Evolutionary conservation across 2,888 invertebrate species (phyloP).

Genomic region (Caenorhabditis angaria): DNA sequence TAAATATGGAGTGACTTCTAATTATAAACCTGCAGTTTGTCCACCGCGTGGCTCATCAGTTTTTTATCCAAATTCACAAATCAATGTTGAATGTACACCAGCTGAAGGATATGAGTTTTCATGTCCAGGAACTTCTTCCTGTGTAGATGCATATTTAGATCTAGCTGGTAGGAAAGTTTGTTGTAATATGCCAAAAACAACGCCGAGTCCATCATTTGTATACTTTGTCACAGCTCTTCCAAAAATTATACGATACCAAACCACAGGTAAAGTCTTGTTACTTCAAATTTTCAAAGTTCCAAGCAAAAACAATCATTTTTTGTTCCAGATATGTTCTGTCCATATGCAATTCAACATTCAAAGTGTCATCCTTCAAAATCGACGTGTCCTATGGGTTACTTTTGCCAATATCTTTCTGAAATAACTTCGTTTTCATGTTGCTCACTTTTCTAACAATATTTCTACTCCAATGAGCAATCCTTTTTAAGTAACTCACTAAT

Average conservation of each 20-base stretch:
- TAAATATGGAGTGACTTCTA: slow-evolving; percentile 38
- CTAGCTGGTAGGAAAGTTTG: slow-evolving; percentile 43
- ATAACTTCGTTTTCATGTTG: slow-evolving; percentile 37
- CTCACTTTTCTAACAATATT: slow-evolving; percentile 25
- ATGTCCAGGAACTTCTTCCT: slow-evolving; percentile 43
- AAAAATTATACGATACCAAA: slow-evolving; percentile 29
- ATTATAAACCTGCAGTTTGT: slow-evolving; percentile 42
- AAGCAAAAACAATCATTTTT: background rate
- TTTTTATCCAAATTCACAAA: slow-evolving; percentile 50
- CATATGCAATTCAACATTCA: slow-evolving; percentile 28
- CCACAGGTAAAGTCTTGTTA: slow-evolving; percentile 15
- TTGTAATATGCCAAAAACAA: slow-evolving; percentile 43
- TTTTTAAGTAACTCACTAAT: background rate
- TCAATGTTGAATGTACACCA: slow-evolving; percentile 51
- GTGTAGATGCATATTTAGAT: slow-evolving; percentile 40
- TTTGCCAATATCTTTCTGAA: slow-evolving; percentile 40
- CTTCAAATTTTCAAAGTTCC: background rate
- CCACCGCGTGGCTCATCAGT: slow-evolving; percentile 33
- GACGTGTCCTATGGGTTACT: slow-evolving; percentile 39
- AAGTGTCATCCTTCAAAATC: slow-evolving; percentile 39
- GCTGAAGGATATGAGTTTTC: slow-evolving; percentile 37
- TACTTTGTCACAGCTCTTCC: slow-evolving; percentile 41
- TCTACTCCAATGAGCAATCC: background rate
- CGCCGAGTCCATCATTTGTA: slow-evolving; percentile 29
- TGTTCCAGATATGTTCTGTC: slow-evolving; percentile 33